Conservation (phyloP, 2,888 invertebrate species). For the Polymixis flavicincta region DNA sequence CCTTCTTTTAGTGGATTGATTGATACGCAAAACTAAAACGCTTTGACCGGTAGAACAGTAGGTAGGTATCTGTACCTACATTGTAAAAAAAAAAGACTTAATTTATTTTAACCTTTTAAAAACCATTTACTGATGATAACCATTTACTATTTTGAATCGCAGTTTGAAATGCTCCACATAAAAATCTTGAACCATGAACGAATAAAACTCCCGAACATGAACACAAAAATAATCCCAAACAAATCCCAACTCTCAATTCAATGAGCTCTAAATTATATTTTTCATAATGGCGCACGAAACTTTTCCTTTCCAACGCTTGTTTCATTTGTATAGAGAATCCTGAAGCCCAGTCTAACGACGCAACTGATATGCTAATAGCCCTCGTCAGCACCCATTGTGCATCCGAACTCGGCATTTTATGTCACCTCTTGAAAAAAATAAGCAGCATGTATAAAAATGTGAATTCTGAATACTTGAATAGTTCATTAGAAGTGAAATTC, state of each 20-base stretch:
- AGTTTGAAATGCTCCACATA: background rate
- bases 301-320: slow-evolving; percentile 64
- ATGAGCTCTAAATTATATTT: slow-evolving; percentile 54
- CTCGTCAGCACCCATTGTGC: slow-evolving; percentile 83
- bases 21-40: background rate
- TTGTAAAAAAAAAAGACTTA: too few relatives aligned
- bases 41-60: background rate
- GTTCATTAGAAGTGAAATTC: slow-evolving; percentile 70
- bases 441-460: slow-evolving; percentile 66
- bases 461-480: slow-evolving; percentile 69
- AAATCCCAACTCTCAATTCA: slow-evolving; percentile 8
- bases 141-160: background rate
- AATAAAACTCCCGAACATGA: background rate
- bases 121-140: background rate
- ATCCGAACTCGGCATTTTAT: slow-evolving; percentile 66
- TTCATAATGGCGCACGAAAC: slow-evolving; percentile 52
- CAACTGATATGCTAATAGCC: slow-evolving; percentile 82
- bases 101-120: background rate
- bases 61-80: background rate
- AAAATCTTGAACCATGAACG: background rate
- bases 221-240: slow-evolving; percentile 16
- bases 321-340: slow-evolving; percentile 67
- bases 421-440: slow-evolving; percentile 70
- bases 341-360: slow-evolving; percentile 73
- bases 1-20: background rate